phyloP scores from a whole-genome alignment of 2,797 vertebrate genomes.

The Synanceia verrucosa region DNA sequence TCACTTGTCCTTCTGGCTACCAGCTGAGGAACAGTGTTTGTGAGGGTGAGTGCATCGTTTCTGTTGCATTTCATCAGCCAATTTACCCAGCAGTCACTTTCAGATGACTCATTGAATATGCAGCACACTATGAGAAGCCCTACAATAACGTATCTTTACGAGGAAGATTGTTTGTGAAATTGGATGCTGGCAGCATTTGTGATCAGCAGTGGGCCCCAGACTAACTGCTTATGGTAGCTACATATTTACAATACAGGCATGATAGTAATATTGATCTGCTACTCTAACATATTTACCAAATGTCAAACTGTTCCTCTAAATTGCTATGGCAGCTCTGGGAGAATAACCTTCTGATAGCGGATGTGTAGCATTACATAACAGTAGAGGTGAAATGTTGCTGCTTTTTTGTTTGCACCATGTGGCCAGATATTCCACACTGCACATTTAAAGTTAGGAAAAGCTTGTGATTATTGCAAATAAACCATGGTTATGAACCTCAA shows the following conservation, averaged over 20 bases:
- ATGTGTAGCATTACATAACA: too few relatives aligned
- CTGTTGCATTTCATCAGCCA: conserved; percentile 29
- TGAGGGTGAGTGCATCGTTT: conserved; percentile 78
- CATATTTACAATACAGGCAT: too few relatives aligned
- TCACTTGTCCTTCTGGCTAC: conserved; percentile 87
- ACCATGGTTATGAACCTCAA: neutral
- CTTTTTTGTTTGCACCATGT: neutral
- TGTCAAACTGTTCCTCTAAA: too few relatives aligned
- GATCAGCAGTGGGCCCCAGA: too few relatives aligned
- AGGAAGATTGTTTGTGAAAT: too few relatives aligned
- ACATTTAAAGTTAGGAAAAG: neutral
- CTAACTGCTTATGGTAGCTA: too few relatives aligned
- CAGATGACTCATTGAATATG: conserved; percentile 8
- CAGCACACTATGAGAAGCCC: neutral
- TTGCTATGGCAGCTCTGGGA: too few relatives aligned
- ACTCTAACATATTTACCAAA: too few relatives aligned
- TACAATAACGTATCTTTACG: too few relatives aligned
- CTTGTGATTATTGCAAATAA: neutral
- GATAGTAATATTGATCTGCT: too few relatives aligned
- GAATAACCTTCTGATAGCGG: too few relatives aligned
- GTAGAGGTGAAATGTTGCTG: neutral
- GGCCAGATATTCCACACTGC: neutral
- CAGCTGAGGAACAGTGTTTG: conserved; percentile 84
- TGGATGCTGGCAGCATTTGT: neutral
- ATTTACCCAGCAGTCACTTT: conserved; percentile 30